Percentiles rank a stretch among this genome's conserved stretches.
Evolutionary conservation across 2,888 invertebrate species (phyloP).

Genomic region (Caenorhabditis sp.): DNA sequence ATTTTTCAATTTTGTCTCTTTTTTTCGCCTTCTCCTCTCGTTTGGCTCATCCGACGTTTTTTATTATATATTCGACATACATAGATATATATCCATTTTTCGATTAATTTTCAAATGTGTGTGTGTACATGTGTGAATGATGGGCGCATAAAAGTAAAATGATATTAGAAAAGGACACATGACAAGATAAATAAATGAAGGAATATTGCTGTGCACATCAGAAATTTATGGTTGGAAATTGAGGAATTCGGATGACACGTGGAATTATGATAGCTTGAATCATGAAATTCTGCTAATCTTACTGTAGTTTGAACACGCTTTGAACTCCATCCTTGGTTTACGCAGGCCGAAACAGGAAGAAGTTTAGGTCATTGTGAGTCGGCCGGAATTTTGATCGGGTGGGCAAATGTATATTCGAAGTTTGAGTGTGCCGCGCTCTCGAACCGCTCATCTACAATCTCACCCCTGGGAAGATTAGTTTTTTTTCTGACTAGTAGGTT

Average conservation of each 20-base stretch:
- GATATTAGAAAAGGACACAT: slow-evolving; percentile 24
- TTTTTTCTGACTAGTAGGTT: too few relatives aligned
- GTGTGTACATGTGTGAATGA: slow-evolving; percentile 24
- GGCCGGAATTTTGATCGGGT: too few relatives aligned
- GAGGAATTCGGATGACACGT: too few relatives aligned
- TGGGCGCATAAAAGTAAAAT: slow-evolving; percentile 24
- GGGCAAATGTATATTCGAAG: too few relatives aligned
- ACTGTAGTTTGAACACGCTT: too few relatives aligned
- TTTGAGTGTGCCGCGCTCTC: too few relatives aligned
- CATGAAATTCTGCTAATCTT: background rate
- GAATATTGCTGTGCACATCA: slow-evolving; percentile 9
- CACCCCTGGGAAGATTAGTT: too few relatives aligned
- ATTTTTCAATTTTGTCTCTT: slow-evolving; percentile 33
- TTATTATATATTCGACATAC: slow-evolving; percentile 7
- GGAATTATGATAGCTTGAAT: too few relatives aligned
- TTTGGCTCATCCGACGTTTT: slow-evolving; percentile 20
- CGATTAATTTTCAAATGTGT: slow-evolving; percentile 38
- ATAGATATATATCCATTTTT: slow-evolving; percentile 19
- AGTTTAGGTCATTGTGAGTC: too few relatives aligned
- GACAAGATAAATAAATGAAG: slow-evolving; percentile 16
- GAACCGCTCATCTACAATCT: too few relatives aligned
- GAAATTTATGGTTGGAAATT: background rate
- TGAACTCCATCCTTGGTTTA: too few relatives aligned
- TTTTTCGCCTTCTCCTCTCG: slow-evolving; percentile 11
- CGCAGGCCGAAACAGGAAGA: too few relatives aligned